Evolutionary conservation across 2,113 vertebrate genomes (phyloP).

Genomic region (Chaetodon auriga): DNA sequence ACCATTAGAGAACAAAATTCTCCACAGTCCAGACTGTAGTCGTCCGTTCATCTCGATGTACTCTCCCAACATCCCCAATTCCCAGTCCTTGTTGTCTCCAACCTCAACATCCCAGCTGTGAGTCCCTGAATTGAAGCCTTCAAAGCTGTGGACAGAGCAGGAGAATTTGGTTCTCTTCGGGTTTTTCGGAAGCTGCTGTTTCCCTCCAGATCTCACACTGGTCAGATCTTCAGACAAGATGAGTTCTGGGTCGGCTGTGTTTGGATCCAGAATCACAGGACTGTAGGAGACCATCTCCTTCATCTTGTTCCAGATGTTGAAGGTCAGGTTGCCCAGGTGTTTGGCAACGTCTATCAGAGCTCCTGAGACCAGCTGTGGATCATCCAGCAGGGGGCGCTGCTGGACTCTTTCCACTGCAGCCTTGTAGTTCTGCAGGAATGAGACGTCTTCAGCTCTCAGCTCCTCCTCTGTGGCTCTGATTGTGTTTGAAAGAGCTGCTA

Average conservation of each 20-base stretch:
- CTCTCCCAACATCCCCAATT: constrained; percentile 51
- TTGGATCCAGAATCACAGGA: constrained; percentile 64
- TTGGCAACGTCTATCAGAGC: constrained; percentile 56
- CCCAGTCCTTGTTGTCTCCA: constrained; percentile 58
- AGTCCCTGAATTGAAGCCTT: constrained; percentile 44
- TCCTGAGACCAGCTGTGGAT: constrained; percentile 36
- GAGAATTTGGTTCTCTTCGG: constrained; percentile 38
- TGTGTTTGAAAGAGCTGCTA: no score
- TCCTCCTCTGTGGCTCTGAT: no score
- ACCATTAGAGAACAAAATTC: constrained; percentile 35
- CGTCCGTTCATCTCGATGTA: not conserved
- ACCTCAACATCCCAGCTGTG: constrained; percentile 49
- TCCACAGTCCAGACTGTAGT: constrained; percentile 42
- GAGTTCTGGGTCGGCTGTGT: constrained; percentile 48
- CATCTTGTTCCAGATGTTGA: constrained; percentile 56
- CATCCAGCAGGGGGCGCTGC: constrained; percentile 17
- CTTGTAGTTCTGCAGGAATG: no score
- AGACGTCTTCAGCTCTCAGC: no score
- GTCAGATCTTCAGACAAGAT: constrained; percentile 26
- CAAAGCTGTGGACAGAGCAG: constrained; percentile 34
- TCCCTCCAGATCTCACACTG: not conserved
- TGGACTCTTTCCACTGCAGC: no score
- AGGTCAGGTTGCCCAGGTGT: constrained; percentile 63
- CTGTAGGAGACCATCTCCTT: constrained; percentile 31
- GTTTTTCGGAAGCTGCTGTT: constrained; percentile 22